Percentiles rank a stretch among this genome's conserved stretches.
These are phyloP conservation scores for Arge pagana DNA, from an alignment of 2,888 invertebrate genomes.

Conservation along the genomic window DNA sequence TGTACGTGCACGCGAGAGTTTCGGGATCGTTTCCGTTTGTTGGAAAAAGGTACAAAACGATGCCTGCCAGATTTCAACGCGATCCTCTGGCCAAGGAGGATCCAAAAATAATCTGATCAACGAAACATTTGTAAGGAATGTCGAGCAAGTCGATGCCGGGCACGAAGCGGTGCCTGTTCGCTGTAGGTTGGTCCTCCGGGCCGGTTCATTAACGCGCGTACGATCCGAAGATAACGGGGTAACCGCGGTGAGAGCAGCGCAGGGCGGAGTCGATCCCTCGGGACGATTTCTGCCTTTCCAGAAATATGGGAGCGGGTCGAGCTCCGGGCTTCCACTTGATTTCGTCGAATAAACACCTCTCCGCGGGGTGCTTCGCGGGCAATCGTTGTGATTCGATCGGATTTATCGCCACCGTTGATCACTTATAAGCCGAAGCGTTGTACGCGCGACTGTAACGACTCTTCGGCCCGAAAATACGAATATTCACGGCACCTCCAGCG, in stretches of 20 bases:
- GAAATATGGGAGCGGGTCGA: conserved; percentile 25
- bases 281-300: conserved; percentile 25
- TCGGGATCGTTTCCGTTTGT: too few species aligned
- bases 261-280: conserved; percentile 10
- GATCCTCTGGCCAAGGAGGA: conserved; percentile 3
- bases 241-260: conserved; percentile 39
- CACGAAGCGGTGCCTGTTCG: conserved; percentile 24
- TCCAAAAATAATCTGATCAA: conserved; percentile 42
- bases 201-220: conserved; percentile 47
- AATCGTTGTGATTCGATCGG: too few species aligned
- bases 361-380: too few species aligned
- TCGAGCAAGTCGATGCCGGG: conserved; percentile 43
- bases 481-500: too few species aligned
- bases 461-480: too few species aligned
- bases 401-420: too few species aligned
- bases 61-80: conserved; percentile 22
- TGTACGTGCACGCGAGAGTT: too few species aligned
- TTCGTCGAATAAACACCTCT: too few species aligned
- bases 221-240: conserved; percentile 45
- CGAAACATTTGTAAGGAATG: conserved; percentile 50
- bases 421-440: too few species aligned
- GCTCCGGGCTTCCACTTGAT: conserved; percentile 11
- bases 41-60: too few species aligned
- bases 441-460: too few species aligned
- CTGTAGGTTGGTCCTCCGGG: conserved; percentile 22